These are phyloP conservation scores for Drosophila orosa DNA, from an alignment of 1,140 invertebrate species.

Conservation along the genomic window DNA sequence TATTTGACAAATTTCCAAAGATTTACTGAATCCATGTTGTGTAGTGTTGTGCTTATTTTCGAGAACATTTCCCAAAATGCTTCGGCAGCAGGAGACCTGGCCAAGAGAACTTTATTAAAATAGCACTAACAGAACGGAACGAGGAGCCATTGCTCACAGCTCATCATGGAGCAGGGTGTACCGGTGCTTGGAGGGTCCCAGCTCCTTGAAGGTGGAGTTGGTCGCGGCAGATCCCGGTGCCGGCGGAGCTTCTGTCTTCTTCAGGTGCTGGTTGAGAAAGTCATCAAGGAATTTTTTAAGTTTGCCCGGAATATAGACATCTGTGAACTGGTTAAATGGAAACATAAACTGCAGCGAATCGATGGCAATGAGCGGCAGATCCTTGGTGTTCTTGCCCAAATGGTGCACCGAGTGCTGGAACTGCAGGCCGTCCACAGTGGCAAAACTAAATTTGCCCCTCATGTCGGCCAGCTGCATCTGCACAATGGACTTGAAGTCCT, in stretches of 20 bases:
- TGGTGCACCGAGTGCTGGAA: conserved; percentile 55
- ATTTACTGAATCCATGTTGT: background rate
- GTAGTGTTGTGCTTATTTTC: conserved; percentile 31
- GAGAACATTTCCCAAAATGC: conserved; percentile 18
- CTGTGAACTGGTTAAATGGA: conserved; percentile 30
- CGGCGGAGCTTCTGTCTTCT: background rate
- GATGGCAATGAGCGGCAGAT: conserved; percentile 62
- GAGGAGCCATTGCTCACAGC: conserved; percentile 45
- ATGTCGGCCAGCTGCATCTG: conserved; percentile 38
- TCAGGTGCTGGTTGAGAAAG: conserved; percentile 4
- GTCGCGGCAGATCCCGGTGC: background rate
- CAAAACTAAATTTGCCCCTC: conserved; percentile 39
- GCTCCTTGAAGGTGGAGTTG: conserved; percentile 53
- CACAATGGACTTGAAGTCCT: conserved; percentile 58
- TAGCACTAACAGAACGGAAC: conserved; percentile 28
- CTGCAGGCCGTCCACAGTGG: conserved; percentile 41
- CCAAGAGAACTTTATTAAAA: conserved; percentile 66
- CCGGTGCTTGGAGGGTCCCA: conserved; percentile 66
- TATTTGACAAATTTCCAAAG: background rate
- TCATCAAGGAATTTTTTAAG: conserved; percentile 39
- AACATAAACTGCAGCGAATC: conserved; percentile 57
- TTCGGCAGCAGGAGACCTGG: conserved; percentile 50
- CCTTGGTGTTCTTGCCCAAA: conserved; percentile 23
- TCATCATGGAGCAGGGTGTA: conserved; percentile 67
- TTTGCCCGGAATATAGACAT: conserved; percentile 51